phyloP scores from a whole-genome alignment of 2,888 invertebrate genomes.

The Amiota communis region DNA sequence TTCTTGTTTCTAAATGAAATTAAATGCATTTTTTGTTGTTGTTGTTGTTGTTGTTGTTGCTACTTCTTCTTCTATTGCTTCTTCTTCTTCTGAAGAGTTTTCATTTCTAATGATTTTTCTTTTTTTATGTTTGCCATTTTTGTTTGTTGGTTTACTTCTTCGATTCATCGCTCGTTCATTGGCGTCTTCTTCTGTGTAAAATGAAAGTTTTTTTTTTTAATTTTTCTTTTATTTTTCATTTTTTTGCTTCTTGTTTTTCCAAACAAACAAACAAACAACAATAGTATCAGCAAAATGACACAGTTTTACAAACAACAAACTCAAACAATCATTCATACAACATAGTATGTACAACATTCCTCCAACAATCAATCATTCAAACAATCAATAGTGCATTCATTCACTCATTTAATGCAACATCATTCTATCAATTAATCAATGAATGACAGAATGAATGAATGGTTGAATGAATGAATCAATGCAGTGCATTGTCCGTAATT shows the following conservation, averaged over 20 bases:
- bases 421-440: slow-evolving; percentile 24
- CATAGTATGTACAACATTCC: not conserved
- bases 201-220: slow-evolving; percentile 58
- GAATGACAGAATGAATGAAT: slow-evolving; percentile 31
- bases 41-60: not conserved
- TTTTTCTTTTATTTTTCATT: slow-evolving; percentile 5
- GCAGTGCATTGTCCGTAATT: slow-evolving; percentile 62
- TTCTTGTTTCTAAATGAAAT: slow-evolving; percentile 54
- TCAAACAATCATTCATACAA: slow-evolving; percentile 43
- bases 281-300: slow-evolving; percentile 55
- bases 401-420: slow-evolving; percentile 9
- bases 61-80: not conserved
- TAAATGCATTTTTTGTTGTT: slow-evolving; percentile 41
- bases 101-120: not conserved
- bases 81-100: slow-evolving; percentile 2
- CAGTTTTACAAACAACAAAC: slow-evolving; percentile 44
- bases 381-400: slow-evolving; percentile 37
- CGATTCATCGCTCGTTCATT: slow-evolving; percentile 6
- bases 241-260: slow-evolving; percentile 19
- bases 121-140: slow-evolving; percentile 1
- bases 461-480: slow-evolving; percentile 7
- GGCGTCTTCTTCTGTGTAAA: slow-evolving; percentile 42
- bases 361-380: slow-evolving; percentile 37
- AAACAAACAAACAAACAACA: too few species aligned
- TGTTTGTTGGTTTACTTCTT: not conserved